phyloP scores from a whole-genome alignment of 2,888 invertebrate genomes.

The Clanis bilineata region DNA sequence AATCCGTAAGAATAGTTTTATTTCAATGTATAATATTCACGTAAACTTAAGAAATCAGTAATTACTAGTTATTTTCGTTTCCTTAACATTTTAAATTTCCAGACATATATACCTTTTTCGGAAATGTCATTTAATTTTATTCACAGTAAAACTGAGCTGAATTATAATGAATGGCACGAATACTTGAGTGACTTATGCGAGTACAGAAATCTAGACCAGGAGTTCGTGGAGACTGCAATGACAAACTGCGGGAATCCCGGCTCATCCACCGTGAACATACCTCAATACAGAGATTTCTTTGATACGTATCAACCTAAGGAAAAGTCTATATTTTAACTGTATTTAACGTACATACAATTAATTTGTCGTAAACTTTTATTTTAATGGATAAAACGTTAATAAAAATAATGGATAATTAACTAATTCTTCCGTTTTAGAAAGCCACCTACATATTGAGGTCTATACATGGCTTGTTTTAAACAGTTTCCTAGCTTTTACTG shows the following conservation, averaged over 20 bases:
- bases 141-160: constrained; percentile 47
- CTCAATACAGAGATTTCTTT: constrained; percentile 49
- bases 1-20: too few species aligned
- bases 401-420: too few species aligned
- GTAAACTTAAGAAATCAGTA: too few species aligned
- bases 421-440: too few species aligned
- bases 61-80: too few species aligned
- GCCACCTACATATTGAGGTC: too few species aligned
- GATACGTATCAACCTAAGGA: constrained; percentile 41
- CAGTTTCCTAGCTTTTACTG: too few species aligned
- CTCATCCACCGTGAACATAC: constrained; percentile 35
- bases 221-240: constrained; percentile 29
- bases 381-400: too few species aligned
- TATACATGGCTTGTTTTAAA: too few species aligned
- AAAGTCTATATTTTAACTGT: constrained; percentile 27
- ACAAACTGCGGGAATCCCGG: constrained; percentile 52
- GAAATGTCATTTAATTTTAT: neutral
- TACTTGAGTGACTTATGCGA: constrained; percentile 42
- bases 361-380: neutral
- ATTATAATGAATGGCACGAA: constrained; percentile 43
- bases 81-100: too few species aligned
- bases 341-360: neutral
- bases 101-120: too few species aligned
- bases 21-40: too few species aligned
- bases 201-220: constrained; percentile 33